Conservation (phyloP, 2,113 vertebrate genomes). For the Tricholaema leucomelas region DNA sequence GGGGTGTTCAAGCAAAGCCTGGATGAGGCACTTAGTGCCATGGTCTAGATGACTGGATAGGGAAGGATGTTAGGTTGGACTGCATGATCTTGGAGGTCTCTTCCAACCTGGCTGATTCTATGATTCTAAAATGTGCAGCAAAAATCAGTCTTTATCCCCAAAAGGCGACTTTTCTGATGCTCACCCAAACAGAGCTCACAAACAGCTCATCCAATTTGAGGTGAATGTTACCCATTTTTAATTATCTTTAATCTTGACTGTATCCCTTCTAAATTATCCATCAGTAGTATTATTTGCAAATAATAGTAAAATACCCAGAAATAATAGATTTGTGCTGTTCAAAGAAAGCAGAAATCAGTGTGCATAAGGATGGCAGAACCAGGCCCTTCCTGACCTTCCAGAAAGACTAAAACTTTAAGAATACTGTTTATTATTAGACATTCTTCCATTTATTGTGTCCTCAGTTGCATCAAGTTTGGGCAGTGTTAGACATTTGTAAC, state of each 20-base stretch:
- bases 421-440: neutral
- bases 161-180: neutral
- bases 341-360: neutral
- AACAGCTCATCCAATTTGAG: neutral
- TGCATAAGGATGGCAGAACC: neutral
- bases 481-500: neutral
- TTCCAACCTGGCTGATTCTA: no score
- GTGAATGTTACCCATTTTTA: neutral
- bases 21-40: no score
- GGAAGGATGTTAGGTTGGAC: no score
- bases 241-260: neutral
- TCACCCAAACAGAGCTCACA: neutral
- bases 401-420: neutral
- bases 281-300: neutral
- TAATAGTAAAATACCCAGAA: neutral
- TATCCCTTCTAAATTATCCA: neutral
- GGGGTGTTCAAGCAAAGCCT: no score
- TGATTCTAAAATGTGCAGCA: fast-evolving
- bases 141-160: neutral
- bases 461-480: neutral
- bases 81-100: no score
- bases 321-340: neutral
- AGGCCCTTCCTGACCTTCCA: neutral
- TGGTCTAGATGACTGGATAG: no score
- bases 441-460: neutral